Evolutionary conservation across 2,888 invertebrate species (phyloP).

Genomic region (Amphipoea oculea): DNA sequence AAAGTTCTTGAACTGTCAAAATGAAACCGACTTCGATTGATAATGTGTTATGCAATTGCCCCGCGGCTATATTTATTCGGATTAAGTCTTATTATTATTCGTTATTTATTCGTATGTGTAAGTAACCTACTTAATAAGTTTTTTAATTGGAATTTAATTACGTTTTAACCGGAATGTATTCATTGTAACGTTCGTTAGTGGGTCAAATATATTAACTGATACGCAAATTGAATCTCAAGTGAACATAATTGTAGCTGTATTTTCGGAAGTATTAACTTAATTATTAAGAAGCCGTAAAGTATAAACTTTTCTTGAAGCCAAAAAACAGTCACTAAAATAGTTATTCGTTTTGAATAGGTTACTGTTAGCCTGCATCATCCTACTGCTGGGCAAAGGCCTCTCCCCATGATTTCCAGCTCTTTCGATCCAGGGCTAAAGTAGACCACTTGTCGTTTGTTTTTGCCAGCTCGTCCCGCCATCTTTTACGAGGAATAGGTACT

Average conservation of each 20-base stretch:
- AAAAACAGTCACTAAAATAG: neutral
- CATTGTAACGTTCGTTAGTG: conserved; percentile 29
- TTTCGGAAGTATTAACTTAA: neutral
- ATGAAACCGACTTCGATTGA: too few relatives aligned
- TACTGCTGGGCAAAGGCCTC: neutral
- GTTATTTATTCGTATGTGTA: conserved; percentile 51
- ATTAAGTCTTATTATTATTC: conserved; percentile 33
- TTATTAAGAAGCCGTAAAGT: neutral
- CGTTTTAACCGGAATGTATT: conserved; percentile 12
- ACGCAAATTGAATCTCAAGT: conserved; percentile 38
- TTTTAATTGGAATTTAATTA: conserved; percentile 27
- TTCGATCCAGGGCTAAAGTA: neutral
- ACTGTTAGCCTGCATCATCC: neutral
- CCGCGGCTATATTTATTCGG: conserved; percentile 38
- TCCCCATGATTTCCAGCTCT: neutral
- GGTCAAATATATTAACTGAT: neutral
- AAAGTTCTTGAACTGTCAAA: too few relatives aligned
- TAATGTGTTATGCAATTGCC: too few relatives aligned
- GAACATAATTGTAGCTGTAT: neutral
- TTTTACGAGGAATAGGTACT: neutral
- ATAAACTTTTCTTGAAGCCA: neutral
- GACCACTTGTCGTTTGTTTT: neutral
- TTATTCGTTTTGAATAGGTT: neutral
- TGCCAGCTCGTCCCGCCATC: neutral
- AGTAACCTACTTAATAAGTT: conserved; percentile 30